These are phyloP conservation scores for Streptopelia turtur DNA, from an alignment of 2,797 vertebrate species.

Conservation along the genomic window DNA sequence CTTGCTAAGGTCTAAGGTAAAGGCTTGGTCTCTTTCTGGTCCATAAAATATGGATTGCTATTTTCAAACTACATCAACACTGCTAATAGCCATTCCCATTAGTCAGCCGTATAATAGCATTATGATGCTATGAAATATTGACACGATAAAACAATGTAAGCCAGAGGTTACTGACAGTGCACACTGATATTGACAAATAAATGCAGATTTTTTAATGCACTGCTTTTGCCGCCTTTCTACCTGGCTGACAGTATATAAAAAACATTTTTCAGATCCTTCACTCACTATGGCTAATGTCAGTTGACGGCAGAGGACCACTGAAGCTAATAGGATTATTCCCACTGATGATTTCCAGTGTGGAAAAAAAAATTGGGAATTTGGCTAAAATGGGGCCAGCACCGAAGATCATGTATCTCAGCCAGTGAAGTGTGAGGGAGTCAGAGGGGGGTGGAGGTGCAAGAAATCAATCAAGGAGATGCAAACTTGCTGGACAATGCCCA, in stretches of 20 bases:
- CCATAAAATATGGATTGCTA: constrained; percentile 84
- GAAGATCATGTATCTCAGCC: background rate
- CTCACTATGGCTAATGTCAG: background rate
- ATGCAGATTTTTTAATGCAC: constrained; percentile 75
- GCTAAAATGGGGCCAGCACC: background rate
- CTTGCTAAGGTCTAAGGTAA: constrained; percentile 77
- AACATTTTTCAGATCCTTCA: constrained; percentile 8
- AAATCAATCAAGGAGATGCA: background rate
- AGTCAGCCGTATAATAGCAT: constrained; percentile 82
- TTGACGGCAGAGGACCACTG: background rate
- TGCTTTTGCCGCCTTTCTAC: constrained; percentile 68
- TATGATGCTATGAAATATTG: constrained; percentile 90
- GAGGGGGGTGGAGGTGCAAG: background rate
- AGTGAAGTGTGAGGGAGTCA: background rate
- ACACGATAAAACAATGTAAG: constrained; percentile 81
- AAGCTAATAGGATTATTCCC: background rate
- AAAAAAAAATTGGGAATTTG: background rate
- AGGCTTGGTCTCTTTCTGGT: constrained; percentile 78
- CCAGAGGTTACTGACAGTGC: constrained; percentile 73
- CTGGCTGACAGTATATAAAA: constrained; percentile 66
- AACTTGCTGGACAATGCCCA: background rate
- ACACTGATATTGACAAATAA: constrained; percentile 83
- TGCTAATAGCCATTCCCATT: constrained; percentile 87
- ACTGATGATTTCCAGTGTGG: background rate
- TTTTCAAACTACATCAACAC: constrained; percentile 85